A percentile compares a stretch with the other conserved stretches of the same genome.
Evolutionary conservation across 2,888 invertebrate genomes (phyloP).

Genomic region (Agrypnus murinus): DNA sequence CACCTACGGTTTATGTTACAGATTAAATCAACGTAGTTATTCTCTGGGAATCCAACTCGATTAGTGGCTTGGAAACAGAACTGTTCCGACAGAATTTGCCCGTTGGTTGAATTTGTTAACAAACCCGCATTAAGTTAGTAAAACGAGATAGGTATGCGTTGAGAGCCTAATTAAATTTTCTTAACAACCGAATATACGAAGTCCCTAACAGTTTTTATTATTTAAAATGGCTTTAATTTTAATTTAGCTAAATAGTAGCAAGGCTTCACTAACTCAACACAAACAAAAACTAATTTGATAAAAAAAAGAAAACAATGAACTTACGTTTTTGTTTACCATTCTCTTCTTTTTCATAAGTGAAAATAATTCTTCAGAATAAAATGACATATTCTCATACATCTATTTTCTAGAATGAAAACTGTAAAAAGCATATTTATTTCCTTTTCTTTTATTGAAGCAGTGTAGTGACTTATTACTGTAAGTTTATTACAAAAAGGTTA

Average conservation of each 20-base stretch:
- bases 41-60: slow-evolving; percentile 38
- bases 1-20: slow-evolving; percentile 38
- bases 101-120: slow-evolving; percentile 32
- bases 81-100: slow-evolving; percentile 31
- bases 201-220: neutral
- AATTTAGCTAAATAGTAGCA: neutral
- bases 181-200: slow-evolving; percentile 4
- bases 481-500: slow-evolving; percentile 3
- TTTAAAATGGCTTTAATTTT: neutral
- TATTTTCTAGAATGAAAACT: too few relatives aligned
- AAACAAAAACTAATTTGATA: too few relatives aligned
- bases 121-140: slow-evolving; percentile 20
- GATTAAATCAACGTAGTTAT: slow-evolving; percentile 43
- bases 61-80: slow-evolving; percentile 40
- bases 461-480: too few relatives aligned
- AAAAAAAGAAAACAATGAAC: too few relatives aligned
- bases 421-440: too few relatives aligned
- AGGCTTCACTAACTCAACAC: neutral
- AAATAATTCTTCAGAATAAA: too few relatives aligned
- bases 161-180: slow-evolving; percentile 18
- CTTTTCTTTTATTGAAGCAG: too few relatives aligned
- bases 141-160: slow-evolving; percentile 25
- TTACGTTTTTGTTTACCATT: too few relatives aligned
- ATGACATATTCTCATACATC: too few relatives aligned
- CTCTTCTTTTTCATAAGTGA: too few relatives aligned